Conservation (phyloP, 2,888 invertebrate genomes). For the Pegoplata infirma region DNA sequence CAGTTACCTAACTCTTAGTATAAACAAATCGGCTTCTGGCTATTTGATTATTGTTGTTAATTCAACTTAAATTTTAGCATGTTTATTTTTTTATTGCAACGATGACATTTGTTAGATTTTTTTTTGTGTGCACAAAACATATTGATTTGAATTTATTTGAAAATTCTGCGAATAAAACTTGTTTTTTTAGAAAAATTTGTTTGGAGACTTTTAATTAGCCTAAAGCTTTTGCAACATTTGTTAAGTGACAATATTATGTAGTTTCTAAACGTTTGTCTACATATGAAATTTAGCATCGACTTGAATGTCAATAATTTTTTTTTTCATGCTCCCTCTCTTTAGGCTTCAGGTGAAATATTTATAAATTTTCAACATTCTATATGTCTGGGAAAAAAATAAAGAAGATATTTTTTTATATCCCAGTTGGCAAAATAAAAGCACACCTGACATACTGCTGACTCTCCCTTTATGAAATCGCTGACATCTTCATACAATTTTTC, state of each 20-base stretch:
- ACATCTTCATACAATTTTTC: too few species aligned
- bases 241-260: slow-evolving; percentile 42
- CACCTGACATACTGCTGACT: too few species aligned
- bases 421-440: too few species aligned
- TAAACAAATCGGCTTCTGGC: slow-evolving; percentile 39
- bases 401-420: slow-evolving; percentile 4
- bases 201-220: slow-evolving; percentile 57
- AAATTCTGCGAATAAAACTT: not conserved
- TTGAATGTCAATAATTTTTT: too few species aligned
- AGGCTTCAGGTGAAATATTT: slow-evolving; percentile 30
- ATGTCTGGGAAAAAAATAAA: slow-evolving; percentile 39
- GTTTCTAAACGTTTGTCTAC: not conserved
- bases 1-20: slow-evolving; percentile 18
- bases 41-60: slow-evolving; percentile 19
- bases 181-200: slow-evolving; percentile 16
- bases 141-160: slow-evolving; percentile 30
- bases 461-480: too few species aligned
- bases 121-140: slow-evolving; percentile 28
- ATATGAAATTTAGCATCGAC: too few species aligned
- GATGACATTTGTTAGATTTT: slow-evolving; percentile 3
- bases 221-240: slow-evolving; percentile 35
- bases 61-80: slow-evolving; percentile 19
- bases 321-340: slow-evolving; percentile 24
- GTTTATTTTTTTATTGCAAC: not conserved
- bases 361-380: slow-evolving; percentile 35